phyloP scores from a whole-genome alignment of 92 coral and sea anemone genomes.

The Porites divaricata region DNA sequence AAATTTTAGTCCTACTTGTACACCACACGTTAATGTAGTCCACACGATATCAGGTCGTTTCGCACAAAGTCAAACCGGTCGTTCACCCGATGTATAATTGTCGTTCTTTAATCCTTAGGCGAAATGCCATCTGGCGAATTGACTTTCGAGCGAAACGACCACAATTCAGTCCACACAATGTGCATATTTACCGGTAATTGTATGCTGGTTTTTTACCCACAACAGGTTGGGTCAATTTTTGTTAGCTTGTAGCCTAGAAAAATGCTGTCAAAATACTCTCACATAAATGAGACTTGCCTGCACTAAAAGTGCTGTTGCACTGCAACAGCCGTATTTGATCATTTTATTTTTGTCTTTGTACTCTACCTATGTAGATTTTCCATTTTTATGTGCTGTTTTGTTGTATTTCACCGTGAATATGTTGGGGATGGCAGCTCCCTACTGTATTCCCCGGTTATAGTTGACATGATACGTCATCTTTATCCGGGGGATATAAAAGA shows the following conservation, averaged over 20 bases:
- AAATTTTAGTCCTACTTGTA: background rate
- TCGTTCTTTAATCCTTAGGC: too few relatives aligned
- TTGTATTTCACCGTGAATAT: background rate
- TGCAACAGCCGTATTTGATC: background rate
- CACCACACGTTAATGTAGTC: background rate
- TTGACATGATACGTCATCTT: background rate
- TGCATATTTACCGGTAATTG: background rate
- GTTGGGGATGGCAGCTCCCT: background rate
- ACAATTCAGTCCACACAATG: background rate
- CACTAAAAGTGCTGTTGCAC: background rate
- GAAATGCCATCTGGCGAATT: too few relatives aligned
- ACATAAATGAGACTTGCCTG: background rate
- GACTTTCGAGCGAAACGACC: too few relatives aligned
- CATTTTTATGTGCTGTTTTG: background rate
- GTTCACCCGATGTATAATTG: too few relatives aligned
- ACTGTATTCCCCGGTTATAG: background rate
- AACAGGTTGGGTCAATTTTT: background rate
- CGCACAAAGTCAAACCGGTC: too few relatives aligned
- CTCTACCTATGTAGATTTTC: background rate
- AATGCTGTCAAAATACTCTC: background rate
- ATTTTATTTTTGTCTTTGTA: background rate
- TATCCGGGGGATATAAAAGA: background rate
- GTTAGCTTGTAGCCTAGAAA: background rate
- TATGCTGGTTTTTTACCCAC: background rate
- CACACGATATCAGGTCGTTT: too few relatives aligned